A percentile compares a stretch with the other conserved stretches of the same genome.
Evolutionary conservation across 1,140 invertebrate genomes (phyloP).

Genomic region (Eubasilissa regina): DNA sequence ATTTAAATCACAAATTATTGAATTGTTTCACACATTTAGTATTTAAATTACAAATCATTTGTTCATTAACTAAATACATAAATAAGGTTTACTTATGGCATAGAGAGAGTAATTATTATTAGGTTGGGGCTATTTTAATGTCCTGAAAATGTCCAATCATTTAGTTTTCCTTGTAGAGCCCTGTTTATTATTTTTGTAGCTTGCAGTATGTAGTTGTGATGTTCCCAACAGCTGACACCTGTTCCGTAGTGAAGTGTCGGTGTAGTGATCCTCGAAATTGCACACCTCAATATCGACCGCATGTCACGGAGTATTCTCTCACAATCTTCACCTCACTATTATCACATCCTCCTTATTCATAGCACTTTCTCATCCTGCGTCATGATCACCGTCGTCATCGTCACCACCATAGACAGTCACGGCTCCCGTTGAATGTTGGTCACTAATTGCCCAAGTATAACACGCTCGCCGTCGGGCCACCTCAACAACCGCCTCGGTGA

Average conservation of each 20-base stretch:
- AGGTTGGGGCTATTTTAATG: no score
- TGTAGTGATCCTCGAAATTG: slow-evolving; percentile 1
- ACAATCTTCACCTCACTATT: slow-evolving; percentile 7
- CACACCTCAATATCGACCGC: slow-evolving; percentile 13
- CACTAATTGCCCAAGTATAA: slow-evolving; percentile 5
- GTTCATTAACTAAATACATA: no score
- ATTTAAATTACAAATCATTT: no score
- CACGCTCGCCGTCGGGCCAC: slow-evolving; percentile 2
- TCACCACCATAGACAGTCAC: slow-evolving; percentile 32
- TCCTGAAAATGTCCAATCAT: neutral
- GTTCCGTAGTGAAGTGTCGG: neutral
- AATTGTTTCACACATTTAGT: no score
- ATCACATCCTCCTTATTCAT: slow-evolving; percentile 28
- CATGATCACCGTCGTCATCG: slow-evolving; percentile 24
- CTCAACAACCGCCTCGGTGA: slow-evolving; percentile 15
- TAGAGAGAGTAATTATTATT: no score
- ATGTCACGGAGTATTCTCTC: slow-evolving; percentile 17
- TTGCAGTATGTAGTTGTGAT: neutral
- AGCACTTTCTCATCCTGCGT: slow-evolving; percentile 34
- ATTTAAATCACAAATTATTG: no score
- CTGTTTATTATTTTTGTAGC: slow-evolving; percentile 16
- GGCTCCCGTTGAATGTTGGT: slow-evolving; percentile 32
- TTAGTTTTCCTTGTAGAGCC: neutral
- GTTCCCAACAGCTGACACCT: no score
- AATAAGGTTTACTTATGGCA: no score